Base-by-base conservation (phyloP, 2,113 vertebrate species). In the Dunckerocampus dactyliophorus region DNA sequence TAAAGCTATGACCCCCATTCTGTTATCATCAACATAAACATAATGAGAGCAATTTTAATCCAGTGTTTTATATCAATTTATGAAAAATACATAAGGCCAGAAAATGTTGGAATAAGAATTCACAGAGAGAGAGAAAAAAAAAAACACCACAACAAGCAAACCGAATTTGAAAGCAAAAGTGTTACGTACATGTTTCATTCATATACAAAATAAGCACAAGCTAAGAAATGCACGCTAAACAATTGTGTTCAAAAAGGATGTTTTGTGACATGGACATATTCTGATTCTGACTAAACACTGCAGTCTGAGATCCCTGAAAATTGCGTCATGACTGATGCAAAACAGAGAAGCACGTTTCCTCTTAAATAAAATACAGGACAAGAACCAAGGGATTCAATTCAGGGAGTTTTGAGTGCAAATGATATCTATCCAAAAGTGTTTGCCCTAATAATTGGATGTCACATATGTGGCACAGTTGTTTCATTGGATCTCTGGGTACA, bases 1-100 rank as follows among this genome's bases (percentile, higher is more conserved):
- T 90, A 88, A 89, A 90, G 89, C 89, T 90, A 90, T 91, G 89
- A 92, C 65, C 88, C 89, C 89, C 74, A 81, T 83, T 84, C 59
- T 85, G 82, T 65, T 70, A 55, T 50, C 67, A 82, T 74, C 37
- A 82, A 74, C 58, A 82, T 79, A 71, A 88, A 76, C 82, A 80
- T 76, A 50, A 72, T 77, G 58, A 80, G 76, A 80, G 79, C 77
- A 80, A 42, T 84, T 79, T 83, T 70, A 77, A 84, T 84, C 62
- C 72, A 82, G 72, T 75, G 66, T 87, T 89, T 87, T 85, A 85
- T 87, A 86, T 79, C 81, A 82, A 77, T 86, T 80, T 84, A 76
- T 87, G 79, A 85, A 88, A 85, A 86, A 88, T 83, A 89, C 86
- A 89, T 82, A 85, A 88, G 77, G 84, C 75, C 82, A 84, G 85